Conservation (phyloP, 2,888 invertebrate species). For the Aporophyla lueneburgensis region DNA sequence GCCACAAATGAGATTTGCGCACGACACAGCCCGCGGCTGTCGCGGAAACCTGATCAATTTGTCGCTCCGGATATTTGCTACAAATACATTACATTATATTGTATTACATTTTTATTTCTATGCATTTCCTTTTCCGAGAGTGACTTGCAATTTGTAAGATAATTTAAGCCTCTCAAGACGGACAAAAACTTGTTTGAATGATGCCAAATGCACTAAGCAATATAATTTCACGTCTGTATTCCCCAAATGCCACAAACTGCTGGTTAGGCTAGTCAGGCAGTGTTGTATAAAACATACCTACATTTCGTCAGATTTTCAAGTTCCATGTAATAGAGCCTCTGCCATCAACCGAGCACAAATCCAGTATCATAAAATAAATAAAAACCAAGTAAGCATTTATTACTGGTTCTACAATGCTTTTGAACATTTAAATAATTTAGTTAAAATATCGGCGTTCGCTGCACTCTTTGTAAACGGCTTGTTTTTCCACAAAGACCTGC, state of each 20-base stretch:
- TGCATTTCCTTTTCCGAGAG: not conserved
- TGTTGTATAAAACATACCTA: not conserved
- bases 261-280: not conserved
- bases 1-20: slow-evolving; percentile 52
- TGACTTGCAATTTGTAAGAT: not conserved
- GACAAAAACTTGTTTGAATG: not conserved
- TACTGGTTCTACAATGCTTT: no score
- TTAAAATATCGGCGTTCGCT: no score
- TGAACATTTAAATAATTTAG: no score
- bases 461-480: no score
- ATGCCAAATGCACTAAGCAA: not conserved
- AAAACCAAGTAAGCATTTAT: no score
- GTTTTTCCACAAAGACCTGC: no score
- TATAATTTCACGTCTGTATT: not conserved
- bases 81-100: slow-evolving; percentile 20
- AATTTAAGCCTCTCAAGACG: no score
- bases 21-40: slow-evolving; percentile 16
- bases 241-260: not conserved
- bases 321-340: not conserved
- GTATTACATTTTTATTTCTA: not conserved
- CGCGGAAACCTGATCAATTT: slow-evolving; percentile 30
- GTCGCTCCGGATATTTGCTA: slow-evolving; percentile 17
- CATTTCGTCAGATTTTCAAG: not conserved
- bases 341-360: not conserved
- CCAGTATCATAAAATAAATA: no score